phyloP scores from a whole-genome alignment of 1,140 invertebrate species.

The Drosophila orena region DNA sequence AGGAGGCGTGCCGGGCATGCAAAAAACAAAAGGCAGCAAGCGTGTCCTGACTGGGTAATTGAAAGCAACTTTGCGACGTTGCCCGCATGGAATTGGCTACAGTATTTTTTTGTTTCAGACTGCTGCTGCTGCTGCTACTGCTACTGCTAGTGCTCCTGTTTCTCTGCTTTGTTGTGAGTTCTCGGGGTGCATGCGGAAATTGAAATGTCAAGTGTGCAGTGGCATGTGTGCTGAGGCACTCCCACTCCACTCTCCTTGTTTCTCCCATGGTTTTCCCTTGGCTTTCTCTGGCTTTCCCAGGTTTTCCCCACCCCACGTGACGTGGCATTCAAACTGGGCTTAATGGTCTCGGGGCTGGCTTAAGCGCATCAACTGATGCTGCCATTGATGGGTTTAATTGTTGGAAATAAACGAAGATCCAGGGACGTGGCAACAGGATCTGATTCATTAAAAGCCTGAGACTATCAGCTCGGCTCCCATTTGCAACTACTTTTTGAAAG shows the following conservation, averaged over 20 bases:
- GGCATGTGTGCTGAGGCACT: constrained; percentile 49
- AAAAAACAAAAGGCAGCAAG: constrained; percentile 70
- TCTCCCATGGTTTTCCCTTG: not conserved
- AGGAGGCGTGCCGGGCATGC: constrained; percentile 64
- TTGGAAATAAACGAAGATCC: constrained; percentile 30
- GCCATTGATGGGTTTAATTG: constrained; percentile 68
- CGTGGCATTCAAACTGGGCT: constrained; percentile 41
- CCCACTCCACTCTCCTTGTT: constrained; percentile 18
- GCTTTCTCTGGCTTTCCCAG: not conserved
- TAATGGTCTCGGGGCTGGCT: constrained; percentile 49
- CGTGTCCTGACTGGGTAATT: constrained; percentile 77
- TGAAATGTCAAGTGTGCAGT: constrained; percentile 73
- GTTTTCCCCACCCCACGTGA: not conserved
- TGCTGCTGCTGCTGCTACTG: constrained; percentile 28
- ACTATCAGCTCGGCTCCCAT: constrained; percentile 16
- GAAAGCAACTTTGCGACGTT: constrained; percentile 73
- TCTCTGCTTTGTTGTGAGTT: constrained; percentile 49
- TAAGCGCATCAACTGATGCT: constrained; percentile 55
- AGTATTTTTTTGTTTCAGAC: constrained; percentile 39
- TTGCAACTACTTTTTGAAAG: constrained; percentile 30
- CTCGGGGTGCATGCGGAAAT: constrained; percentile 67
- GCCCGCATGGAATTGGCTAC: constrained; percentile 73
- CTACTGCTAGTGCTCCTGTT: constrained; percentile 27
- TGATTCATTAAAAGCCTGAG: constrained; percentile 46
- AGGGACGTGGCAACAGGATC: constrained; percentile 12